Evolutionary conservation across 1,140 invertebrate genomes (phyloP), one percentile per base, ranked within the genome.

Genomic region (Drosophila mojavensis): DNA sequence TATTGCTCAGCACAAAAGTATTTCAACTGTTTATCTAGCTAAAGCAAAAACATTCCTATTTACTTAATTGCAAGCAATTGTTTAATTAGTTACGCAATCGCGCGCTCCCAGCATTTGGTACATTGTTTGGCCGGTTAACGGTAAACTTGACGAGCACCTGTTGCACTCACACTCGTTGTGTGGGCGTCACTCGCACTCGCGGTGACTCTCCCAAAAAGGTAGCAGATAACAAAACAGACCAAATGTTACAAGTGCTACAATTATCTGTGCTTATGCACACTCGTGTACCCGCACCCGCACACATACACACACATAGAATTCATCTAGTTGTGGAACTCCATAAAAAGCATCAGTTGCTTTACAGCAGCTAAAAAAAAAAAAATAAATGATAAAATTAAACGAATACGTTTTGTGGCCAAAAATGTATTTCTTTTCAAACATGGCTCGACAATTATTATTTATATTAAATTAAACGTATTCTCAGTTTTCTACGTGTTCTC

Each of bases 41-140:
- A 30, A 60, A 60, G 30, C 47, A 43, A 17, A 55, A 61, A 9
- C 55, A 81, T 71, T 73, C 47, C 59, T 78, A 51, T 88, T 88
- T 66, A 66, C 53, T 89, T 83, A 80, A 83, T 89, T 88, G 67
- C 60, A 39, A 50, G 17, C 77, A 88, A 89, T 88, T 88, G 84
- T 89, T 88, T 88, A 88, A 88, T 88, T 89, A 84, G 83, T 90
- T 88, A 67, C 85, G 85, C 78, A 89, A 90, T 89, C 45, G 72
- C 61, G 63, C 59, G 62, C 47, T 72, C 41, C 59, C 36, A 39
- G 59, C 36, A 74, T 65, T 65, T 51, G 33, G 43, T 36, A 59
- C 56, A 54, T 53, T 67, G 15, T 50, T 36, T 65, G 53, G 62
- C 75, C 70, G 43, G 24, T 67, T 79, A 88, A 79, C 79, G 79